A percentile compares a stretch with the other conserved stretches of the same genome.
These are phyloP conservation scores for Puntigrus tetrazona DNA, from an alignment of 2,113 vertebrate genomes.

Conservation along the genomic window DNA sequence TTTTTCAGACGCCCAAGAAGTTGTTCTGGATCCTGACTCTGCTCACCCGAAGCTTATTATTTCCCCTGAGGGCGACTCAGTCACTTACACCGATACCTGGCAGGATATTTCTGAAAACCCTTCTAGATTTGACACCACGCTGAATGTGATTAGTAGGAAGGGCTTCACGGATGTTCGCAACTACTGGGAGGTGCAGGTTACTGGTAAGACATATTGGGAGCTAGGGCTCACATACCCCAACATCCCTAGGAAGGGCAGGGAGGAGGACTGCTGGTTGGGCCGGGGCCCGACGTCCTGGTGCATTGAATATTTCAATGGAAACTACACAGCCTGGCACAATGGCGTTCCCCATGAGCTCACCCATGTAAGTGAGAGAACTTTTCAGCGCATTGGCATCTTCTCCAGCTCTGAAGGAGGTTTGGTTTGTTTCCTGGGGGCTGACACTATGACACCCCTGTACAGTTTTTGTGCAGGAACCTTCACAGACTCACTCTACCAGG, in stretches of 20 bases:
- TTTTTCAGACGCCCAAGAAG: slow-evolving; percentile 70
- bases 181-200: slow-evolving; percentile 88
- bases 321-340: slow-evolving; percentile 80
- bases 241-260: slow-evolving; percentile 79
- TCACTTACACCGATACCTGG: slow-evolving; percentile 73
- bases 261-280: slow-evolving; percentile 85
- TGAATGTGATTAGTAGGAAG: slow-evolving; percentile 80
- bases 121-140: slow-evolving; percentile 83
- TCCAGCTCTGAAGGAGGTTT: slow-evolving; percentile 81
- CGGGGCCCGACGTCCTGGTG: slow-evolving; percentile 79
- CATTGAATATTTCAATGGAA: slow-evolving; percentile 82
- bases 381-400: slow-evolving; percentile 78
- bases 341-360: slow-evolving; percentile 65
- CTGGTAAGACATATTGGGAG: slow-evolving; percentile 87
- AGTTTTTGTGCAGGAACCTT: slow-evolving; percentile 80
- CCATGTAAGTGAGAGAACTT: slow-evolving; percentile 57
- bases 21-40: slow-evolving; percentile 71
- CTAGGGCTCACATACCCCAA: slow-evolving; percentile 82
- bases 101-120: slow-evolving; percentile 75
- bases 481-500: slow-evolving; percentile 70
- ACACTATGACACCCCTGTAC: slow-evolving; percentile 78
- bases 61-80: slow-evolving; percentile 68
- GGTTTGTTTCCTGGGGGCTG: slow-evolving; percentile 80
- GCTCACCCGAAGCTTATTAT: slow-evolving; percentile 78
- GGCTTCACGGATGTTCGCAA: slow-evolving; percentile 78